These are phyloP conservation scores for Caenorhabditis doughertyi DNA, from an alignment of 2,888 invertebrate species.

Conservation along the genomic window DNA sequence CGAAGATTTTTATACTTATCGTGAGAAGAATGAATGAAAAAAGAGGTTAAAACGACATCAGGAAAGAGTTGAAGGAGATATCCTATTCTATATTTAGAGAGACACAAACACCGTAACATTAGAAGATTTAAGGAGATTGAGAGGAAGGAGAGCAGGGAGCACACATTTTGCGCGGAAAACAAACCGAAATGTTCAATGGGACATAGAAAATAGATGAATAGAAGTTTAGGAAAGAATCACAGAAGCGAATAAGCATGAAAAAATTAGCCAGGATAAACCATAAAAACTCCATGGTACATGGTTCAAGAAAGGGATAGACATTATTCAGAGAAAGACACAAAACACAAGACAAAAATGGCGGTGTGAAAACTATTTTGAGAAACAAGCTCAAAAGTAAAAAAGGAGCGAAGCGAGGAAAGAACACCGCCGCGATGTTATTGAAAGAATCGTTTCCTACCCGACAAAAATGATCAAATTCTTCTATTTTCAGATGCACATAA, in stretches of 20 bases:
- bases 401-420: conserved; percentile 52
- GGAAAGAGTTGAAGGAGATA: conserved; percentile 10
- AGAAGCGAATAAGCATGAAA: conserved; percentile 56
- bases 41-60: not conserved
- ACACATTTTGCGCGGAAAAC: not conserved
- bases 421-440: conserved; percentile 54
- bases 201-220: conserved; percentile 20
- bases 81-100: conserved; percentile 15
- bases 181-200: conserved; percentile 14
- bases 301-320: not conserved
- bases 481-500: not conserved
- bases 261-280: conserved; percentile 8
- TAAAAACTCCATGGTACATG: conserved; percentile 13
- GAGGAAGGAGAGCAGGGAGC: not conserved
- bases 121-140: conserved; percentile 39
- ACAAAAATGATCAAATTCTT: conserved; percentile 50
- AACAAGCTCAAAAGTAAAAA: conserved; percentile 12
- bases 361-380: conserved; percentile 15
- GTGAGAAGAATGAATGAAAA: conserved; percentile 7
- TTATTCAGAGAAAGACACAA: conserved; percentile 9
- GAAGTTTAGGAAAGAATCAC: conserved; percentile 31
- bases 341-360: conserved; percentile 18
- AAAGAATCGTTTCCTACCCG: conserved; percentile 62
- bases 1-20: not conserved
- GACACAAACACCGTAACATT: conserved; percentile 31